Evolutionary conservation across 2,113 vertebrate genomes (phyloP).

Genomic region (Coregonus clupeaformis): DNA sequence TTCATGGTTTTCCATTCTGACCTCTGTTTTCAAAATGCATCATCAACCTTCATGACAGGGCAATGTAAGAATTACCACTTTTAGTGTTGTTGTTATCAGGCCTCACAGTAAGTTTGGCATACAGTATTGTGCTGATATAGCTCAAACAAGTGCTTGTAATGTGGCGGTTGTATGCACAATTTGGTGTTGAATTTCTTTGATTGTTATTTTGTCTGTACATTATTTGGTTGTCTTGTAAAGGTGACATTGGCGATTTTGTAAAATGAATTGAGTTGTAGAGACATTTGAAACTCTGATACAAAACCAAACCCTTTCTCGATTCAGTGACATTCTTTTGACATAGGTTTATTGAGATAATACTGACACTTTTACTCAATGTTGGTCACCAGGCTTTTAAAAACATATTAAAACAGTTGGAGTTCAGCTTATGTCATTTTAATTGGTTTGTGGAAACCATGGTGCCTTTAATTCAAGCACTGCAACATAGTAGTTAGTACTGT

Average conservation of each 20-base stretch:
- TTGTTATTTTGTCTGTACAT: not conserved
- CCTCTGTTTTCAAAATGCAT: too few relatives aligned
- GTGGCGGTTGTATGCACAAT: not conserved
- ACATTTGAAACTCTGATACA: slow-evolving; percentile 14
- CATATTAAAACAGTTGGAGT: slow-evolving; percentile 70
- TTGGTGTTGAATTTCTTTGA: not conserved
- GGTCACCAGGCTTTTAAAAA: slow-evolving; percentile 72
- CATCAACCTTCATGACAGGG: too few relatives aligned
- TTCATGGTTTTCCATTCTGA: too few relatives aligned
- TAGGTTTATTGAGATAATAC: slow-evolving; percentile 82
- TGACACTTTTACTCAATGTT: slow-evolving; percentile 75
- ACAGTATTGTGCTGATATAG: too few relatives aligned
- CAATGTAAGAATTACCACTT: too few relatives aligned
- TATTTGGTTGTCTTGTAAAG: not conserved
- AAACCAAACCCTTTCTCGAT: slow-evolving; percentile 21
- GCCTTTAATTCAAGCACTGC: slow-evolving; percentile 49
- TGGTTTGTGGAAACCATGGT: slow-evolving; percentile 42
- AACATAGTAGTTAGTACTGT: slow-evolving; percentile 42
- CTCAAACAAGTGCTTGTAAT: too few relatives aligned
- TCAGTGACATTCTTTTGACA: slow-evolving; percentile 62
- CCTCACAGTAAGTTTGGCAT: too few relatives aligned
- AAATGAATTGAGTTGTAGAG: not conserved
- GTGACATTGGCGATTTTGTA: not conserved
- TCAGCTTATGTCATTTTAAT: slow-evolving; percentile 50
- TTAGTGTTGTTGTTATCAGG: too few relatives aligned